Base-by-base conservation (phyloP, 2,113 vertebrate species). In the Brachypodius melanocephalos region DNA sequence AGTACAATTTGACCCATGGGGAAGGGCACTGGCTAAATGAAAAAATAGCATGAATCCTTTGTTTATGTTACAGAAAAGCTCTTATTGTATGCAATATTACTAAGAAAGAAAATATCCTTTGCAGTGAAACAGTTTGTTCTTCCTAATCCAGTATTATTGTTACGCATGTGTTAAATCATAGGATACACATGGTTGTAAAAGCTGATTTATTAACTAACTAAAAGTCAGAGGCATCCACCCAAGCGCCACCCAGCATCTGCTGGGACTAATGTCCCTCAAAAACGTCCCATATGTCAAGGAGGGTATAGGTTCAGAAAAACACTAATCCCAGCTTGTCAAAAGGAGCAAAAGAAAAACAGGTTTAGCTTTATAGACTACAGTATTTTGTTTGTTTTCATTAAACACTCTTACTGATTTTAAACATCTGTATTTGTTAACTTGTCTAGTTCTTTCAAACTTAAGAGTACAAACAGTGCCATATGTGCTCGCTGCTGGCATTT, bases 381-480 rank as follows among this genome's bases (percentile, higher is more conserved):
- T 84, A 93, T 93, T 97, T 97, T 97, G 97, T 97, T 97, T 97
- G 95, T 97, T 97, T 97, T 97, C 95, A 89, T 97, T 97, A 96
- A 97, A 97, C 97, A 97, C 97, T 91, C 96, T 96, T 96, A 93
- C 95, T 97, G 96, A 96, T 97, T 97, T 95, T 94, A 96, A 97
- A 97, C 97, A 97, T 96, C 96, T 97, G 96, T 95, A 97, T 97
- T 97, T 96, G 93, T 94, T 95, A 97, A 96, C 90, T 96, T 94
- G 86, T 96, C 96, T 95, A 82, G 85, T 73, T 96, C 91, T 95
- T 94, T 96, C 88, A 42, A 96, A 96, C 86, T 86, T 91, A 88
- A 85, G 93, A 97, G 94, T 88, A 96, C 95, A 97, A 97, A 95
- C 95, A 97, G 66, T 88, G 94, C 96, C 97, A 97, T 96, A 97